Conservation (phyloP, 1,140 invertebrate species). For the Cepaea nemoralis region DNA sequence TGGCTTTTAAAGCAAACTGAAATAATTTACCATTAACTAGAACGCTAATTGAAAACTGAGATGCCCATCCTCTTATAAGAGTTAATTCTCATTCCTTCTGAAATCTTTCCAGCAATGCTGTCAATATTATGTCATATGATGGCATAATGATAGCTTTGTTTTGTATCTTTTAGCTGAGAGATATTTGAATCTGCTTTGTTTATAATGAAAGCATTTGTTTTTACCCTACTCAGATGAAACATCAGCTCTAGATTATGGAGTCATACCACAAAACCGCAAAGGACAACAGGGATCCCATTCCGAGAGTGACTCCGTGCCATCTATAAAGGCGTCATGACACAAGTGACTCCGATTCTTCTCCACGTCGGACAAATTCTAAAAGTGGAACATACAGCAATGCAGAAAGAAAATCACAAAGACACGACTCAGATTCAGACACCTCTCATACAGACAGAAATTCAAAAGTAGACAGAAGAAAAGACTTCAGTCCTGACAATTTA, state of each 20-base stretch:
- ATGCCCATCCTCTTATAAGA: too few species aligned
- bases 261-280: background rate
- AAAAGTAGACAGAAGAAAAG: conserved; percentile 38
- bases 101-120: too few species aligned
- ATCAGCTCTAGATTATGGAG: background rate
- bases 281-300: background rate
- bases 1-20: too few species aligned
- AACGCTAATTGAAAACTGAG: too few species aligned
- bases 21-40: too few species aligned
- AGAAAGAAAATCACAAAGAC: conserved; percentile 42
- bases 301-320: background rate
- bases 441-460: conserved; percentile 46
- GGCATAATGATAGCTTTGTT: too few species aligned
- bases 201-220: too few species aligned
- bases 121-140: too few species aligned
- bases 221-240: background rate
- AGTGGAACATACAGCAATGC: conserved; percentile 37
- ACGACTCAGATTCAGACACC: conserved; percentile 55
- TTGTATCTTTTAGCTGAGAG: too few species aligned
- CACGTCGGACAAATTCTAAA: conserved; percentile 47
- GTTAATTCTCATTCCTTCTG: too few species aligned
- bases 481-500: conserved; percentile 58
- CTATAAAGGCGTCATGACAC: background rate
- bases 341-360: conserved; percentile 40
- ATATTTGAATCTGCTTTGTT: too few species aligned